Conservation (phyloP, 1,140 invertebrate genomes). For the Drosophila parabipectinata region DNA sequence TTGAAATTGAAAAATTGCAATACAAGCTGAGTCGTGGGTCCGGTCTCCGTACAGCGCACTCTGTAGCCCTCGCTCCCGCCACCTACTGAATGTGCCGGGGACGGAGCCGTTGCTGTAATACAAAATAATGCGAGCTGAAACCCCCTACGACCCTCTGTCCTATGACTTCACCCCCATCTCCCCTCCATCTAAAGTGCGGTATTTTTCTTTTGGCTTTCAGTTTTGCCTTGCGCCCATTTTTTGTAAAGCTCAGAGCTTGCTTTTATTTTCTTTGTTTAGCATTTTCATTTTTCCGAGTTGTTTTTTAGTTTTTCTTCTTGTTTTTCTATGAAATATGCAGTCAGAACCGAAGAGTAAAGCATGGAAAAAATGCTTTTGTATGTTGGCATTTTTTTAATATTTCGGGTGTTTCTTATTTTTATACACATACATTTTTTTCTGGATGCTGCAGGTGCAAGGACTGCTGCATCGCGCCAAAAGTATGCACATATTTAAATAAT, state of each 20-base stretch:
- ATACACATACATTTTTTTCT: constrained; percentile 14
- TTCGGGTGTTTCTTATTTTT: constrained; percentile 18
- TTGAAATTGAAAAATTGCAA: constrained; percentile 83
- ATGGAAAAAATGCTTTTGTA: constrained; percentile 63
- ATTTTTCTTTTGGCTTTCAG: constrained; percentile 66
- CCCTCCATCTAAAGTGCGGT: constrained; percentile 33
- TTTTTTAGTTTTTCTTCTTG: constrained; percentile 25
- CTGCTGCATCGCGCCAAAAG: constrained; percentile 39
- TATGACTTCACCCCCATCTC: not conserved
- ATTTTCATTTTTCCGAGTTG: constrained; percentile 64
- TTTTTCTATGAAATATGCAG: constrained; percentile 67
- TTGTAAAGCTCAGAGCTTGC: constrained; percentile 59
- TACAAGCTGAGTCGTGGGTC: constrained; percentile 67
- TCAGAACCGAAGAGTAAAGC: constrained; percentile 31
- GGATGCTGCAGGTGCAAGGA: constrained; percentile 65
- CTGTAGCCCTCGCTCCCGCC: not conserved
- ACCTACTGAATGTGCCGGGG: constrained; percentile 28
- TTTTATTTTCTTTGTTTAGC: constrained; percentile 79
- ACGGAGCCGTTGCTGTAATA: constrained; percentile 58
- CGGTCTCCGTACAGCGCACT: not conserved
- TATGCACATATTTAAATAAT: constrained; percentile 71
- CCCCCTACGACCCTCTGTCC: constrained; percentile 12
- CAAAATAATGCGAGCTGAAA: constrained; percentile 69
- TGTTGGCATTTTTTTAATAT: constrained; percentile 39
- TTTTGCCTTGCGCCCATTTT: constrained; percentile 67